Base-by-base conservation (phyloP, 2,797 vertebrate genomes). In the Spheniscus humboldti region DNA sequence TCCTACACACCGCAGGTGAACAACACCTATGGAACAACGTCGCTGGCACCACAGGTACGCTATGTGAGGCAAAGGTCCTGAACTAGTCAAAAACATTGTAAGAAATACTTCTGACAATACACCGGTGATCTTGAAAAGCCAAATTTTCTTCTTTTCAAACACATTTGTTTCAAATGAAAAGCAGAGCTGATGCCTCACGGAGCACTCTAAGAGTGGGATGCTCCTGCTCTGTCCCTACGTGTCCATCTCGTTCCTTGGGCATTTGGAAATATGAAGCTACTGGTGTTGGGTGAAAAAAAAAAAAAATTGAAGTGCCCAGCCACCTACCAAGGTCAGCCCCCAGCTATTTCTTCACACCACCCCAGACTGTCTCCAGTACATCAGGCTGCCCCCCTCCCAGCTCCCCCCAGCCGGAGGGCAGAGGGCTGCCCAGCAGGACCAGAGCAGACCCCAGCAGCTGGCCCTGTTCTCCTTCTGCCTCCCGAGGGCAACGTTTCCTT, bases 11-110 rank as follows among this genome's bases (percentile, higher is more conserved):
- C 6, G 1, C 6, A 1, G n/a, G 35, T 17, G 5, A 73, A 30
- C 20, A 30, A 3, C 39, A 52, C 18, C 35, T 4, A 9, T 0
- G 6, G 63, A 82, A 45, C 33, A 66, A 25, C 45, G 35, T 75
- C 8, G 2, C 13, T 4, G 28, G 55, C 45, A 47, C 59, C 1
- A 0, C 4, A 2, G 56, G 50, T 7, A 33, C 10, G 2, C 30
- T 30, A 18, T 0, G 0, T 1, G 2, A 81, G 30, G 25, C 10
- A 73, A 47, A 78, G 43, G 27, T 25, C 50, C 76, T 71, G 20
- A 53, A 43, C 28, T 31, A 86, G 64, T 35, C 48, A n/a, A 67
- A 96, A 94, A 63, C 25, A 41, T 35, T 15, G 45, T 35, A 68
- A 53, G 69, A 69, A 92, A 71, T 16, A 53, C 74, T 45, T 35